Conservation (phyloP, 2,797 vertebrate genomes). For the Sphenodon punctatus region DNA sequence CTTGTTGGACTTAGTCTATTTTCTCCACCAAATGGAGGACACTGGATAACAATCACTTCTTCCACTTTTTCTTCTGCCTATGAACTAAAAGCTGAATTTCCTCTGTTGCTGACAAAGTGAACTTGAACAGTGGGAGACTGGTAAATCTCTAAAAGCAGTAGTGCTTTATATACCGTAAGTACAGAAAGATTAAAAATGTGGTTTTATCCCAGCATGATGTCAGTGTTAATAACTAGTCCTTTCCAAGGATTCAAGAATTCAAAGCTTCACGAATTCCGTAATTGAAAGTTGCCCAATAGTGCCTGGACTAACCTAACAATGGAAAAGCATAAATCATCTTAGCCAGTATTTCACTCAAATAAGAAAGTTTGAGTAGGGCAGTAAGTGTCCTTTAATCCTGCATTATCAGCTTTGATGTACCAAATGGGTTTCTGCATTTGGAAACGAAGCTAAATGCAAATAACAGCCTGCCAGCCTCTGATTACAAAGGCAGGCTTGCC, state of each 20-base stretch:
- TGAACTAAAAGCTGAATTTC: constrained; percentile 28
- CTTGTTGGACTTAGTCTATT: not conserved
- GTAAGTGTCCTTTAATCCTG: not conserved
- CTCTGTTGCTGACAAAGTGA: constrained; percentile 45
- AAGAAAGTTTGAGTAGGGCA: constrained; percentile 41
- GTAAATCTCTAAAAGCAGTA: constrained; percentile 47
- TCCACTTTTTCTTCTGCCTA: constrained; percentile 10
- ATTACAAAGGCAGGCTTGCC: constrained; percentile 54
- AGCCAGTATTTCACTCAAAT: constrained; percentile 37
- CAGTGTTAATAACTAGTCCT: constrained; percentile 63
- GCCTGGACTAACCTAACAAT: constrained; percentile 25
- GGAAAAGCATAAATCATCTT: constrained; percentile 50
- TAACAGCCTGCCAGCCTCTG: constrained; percentile 23
- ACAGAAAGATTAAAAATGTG: constrained; percentile 69
- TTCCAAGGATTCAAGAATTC: constrained; percentile 58
- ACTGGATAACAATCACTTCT: constrained; percentile 17
- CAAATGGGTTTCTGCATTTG: constrained; percentile 11
- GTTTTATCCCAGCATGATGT: constrained; percentile 68
- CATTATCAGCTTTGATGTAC: constrained; percentile 7
- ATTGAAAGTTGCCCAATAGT: constrained; percentile 68
- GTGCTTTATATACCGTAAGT: constrained; percentile 57
- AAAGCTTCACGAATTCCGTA: constrained; percentile 64
- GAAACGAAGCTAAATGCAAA: constrained; percentile 48
- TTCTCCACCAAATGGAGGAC: not conserved
- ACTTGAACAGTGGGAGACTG: constrained; percentile 33